Base-by-base conservation (phyloP, 1,140 invertebrate genomes). In the Nephotettix cincticeps region DNA sequence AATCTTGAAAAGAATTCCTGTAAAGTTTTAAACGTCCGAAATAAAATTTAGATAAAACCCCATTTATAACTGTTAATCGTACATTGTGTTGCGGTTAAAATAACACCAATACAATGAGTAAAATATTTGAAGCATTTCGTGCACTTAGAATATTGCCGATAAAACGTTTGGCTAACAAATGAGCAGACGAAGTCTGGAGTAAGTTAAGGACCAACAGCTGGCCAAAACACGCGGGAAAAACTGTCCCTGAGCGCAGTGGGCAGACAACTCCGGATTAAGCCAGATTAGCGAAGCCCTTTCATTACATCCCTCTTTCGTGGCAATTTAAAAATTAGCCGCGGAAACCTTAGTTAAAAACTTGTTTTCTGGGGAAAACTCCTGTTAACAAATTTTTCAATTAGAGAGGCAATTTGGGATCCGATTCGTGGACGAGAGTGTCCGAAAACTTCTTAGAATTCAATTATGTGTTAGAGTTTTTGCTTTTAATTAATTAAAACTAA, bases 301-400 rank as follows among this genome's bases (percentile, higher is more conserved):
- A 51, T 51, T 51, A 51, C 14, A 17, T 17, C 47, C 47, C 47
- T 51, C 47, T 51, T 51, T 51, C 47, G 47, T n/a, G 47, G 21
- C 47, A 51, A 51, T 51, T 51, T 51, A 51, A 51, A 51, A 51
- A 51, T 51, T 51, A 51, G 47, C 47, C 47, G 47, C 47, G 47
- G 47, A 51, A 51, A 51, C 47, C 47, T 51, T 51, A 51, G 47
- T 51, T 51, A 51, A 51, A 51, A 51, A 51, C 47, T 51, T 51
- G 47, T 21, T 51, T 51, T n/a, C 6, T 4, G 4, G 47, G 47
- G 47, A 17, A 51, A 51, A 51, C 47, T 51, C 47, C 14, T 4
- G n/a, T 51, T 51, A 51, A 51, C 47, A 51, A 6, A 51, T 51
- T 51, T 51, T 51, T 51, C 14, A 51, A 51, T 51, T 51, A 51